These are phyloP conservation scores for Phalacrocorax carbo DNA, from an alignment of 2,113 vertebrate genomes.

Conservation along the genomic window DNA sequence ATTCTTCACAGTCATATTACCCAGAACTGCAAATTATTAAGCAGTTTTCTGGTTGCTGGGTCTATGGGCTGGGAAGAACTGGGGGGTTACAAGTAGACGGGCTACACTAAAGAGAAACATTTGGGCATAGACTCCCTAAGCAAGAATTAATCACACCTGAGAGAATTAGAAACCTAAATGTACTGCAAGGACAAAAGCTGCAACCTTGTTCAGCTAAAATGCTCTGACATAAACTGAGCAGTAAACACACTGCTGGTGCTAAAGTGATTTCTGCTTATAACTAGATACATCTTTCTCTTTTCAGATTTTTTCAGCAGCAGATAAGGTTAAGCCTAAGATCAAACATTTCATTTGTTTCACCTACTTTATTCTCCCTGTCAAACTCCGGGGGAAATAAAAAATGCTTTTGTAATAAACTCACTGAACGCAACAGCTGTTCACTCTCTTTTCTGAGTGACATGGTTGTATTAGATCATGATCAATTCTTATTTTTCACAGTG, in stretches of 20 bases:
- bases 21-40: neutral
- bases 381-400: neutral
- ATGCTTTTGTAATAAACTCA: constrained; percentile 11
- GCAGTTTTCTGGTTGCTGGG: neutral
- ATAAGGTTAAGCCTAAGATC: constrained; percentile 1
- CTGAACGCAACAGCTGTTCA: neutral
- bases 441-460: neutral
- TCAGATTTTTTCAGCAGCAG: neutral
- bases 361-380: neutral
- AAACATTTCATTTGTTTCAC: constrained; percentile 15
- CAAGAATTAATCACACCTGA: neutral
- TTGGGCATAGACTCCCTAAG: neutral
- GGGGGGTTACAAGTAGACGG: neutral
- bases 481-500: constrained; percentile 9
- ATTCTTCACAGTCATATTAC: neutral
- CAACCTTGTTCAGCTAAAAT: neutral
- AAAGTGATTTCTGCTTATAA: neutral
- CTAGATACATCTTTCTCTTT: neutral
- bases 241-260: neutral
- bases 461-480: neutral
- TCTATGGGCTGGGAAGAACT: neutral
- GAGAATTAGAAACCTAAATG: neutral
- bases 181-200: neutral
- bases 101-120: neutral
- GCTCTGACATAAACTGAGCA: neutral